These are phyloP conservation scores for Lampropteryx suffumata DNA, from an alignment of 2,888 invertebrate genomes.

Conservation along the genomic window DNA sequence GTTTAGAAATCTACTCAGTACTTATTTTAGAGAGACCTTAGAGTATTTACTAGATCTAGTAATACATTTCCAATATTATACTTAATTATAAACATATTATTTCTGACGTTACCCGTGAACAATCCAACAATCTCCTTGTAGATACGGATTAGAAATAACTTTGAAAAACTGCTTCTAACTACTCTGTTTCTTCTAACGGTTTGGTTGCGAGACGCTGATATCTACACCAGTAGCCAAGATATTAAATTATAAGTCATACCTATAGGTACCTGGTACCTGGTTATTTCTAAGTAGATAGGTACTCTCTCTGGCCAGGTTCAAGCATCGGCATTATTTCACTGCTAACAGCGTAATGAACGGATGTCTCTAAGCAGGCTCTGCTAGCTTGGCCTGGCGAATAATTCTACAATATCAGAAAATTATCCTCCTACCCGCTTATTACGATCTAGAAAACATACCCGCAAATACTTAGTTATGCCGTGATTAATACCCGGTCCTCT, in stretches of 20 bases:
- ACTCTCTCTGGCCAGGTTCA: slow-evolving; percentile 30
- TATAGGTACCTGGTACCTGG: neutral
- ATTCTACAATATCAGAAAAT: slow-evolving; percentile 22
- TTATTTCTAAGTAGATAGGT: slow-evolving; percentile 13
- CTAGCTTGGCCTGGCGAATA: slow-evolving; percentile 10
- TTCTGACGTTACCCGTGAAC: too few species aligned
- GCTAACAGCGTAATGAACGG: slow-evolving; percentile 35
- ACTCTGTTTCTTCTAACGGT: too few species aligned
- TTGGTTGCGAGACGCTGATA: too few species aligned
- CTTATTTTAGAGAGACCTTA: neutral
- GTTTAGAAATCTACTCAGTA: neutral
- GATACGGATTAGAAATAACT: too few species aligned
- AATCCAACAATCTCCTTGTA: too few species aligned
- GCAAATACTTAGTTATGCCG: slow-evolving; percentile 18
- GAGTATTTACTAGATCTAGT: too few species aligned
- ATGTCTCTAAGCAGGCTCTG: slow-evolving; percentile 27
- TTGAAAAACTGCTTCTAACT: too few species aligned
- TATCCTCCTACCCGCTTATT: slow-evolving; percentile 24
- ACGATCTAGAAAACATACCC: slow-evolving; percentile 20
- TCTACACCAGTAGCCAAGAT: too few species aligned
- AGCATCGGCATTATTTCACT: slow-evolving; percentile 32
- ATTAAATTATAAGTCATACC: neutral
- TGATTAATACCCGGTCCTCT: slow-evolving; percentile 18
- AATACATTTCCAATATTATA: too few species aligned
- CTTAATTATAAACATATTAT: too few species aligned